phyloP scores from a whole-genome alignment of 2,888 invertebrate species.

The Scaeva pyrastri region DNA sequence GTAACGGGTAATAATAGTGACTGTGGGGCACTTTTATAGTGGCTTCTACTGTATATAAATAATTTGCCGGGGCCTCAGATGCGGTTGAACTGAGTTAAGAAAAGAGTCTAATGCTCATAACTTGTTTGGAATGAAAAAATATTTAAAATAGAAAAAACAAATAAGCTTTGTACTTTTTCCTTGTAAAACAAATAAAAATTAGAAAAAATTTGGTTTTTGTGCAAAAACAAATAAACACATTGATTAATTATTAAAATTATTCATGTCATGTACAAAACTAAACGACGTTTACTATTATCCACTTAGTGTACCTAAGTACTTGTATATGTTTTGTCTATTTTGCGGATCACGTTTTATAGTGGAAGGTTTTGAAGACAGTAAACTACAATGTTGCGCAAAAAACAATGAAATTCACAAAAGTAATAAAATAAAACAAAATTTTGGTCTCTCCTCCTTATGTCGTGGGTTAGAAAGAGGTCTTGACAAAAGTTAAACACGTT shows the following conservation, averaged over 20 bases:
- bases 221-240: neutral
- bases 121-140: neutral
- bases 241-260: slow-evolving; percentile 11
- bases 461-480: no score
- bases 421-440: no score
- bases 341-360: neutral
- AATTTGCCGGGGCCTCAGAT: neutral
- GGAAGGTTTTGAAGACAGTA: neutral
- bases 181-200: neutral
- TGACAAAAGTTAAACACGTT: no score
- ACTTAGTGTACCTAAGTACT: no score
- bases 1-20: slow-evolving; percentile 49
- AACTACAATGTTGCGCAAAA: neutral
- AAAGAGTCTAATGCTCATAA: neutral
- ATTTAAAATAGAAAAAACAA: neutral
- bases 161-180: neutral
- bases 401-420: no score
- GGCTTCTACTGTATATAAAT: neutral
- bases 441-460: no score
- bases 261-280: neutral
- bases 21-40: neutral
- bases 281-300: no score
- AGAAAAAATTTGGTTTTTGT: neutral
- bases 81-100: neutral
- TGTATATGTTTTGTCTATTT: neutral